Evolutionary conservation across 2,888 invertebrate species (phyloP), one percentile per base, ranked within the genome.

Genomic region (Cantharis nigra): DNA sequence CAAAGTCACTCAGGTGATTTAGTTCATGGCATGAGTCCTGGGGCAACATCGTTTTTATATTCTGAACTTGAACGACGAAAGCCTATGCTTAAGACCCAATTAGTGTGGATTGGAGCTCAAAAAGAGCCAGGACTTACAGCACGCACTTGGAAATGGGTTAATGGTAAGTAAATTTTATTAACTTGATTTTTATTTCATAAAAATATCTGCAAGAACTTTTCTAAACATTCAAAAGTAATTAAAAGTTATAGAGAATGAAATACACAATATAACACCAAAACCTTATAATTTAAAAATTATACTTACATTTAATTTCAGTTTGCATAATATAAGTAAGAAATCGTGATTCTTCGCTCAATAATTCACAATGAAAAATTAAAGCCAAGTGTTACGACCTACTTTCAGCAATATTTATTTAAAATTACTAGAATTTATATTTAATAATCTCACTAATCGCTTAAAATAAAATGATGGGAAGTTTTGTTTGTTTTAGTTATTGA

Each of bases 61-160:
- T 93, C 95, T 81, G 96, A 96, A 88, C 89, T 97, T 82, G 96
- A 97, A 84, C 90, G 96, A 74, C 90, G 96, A 71, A 96, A 96
- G 86, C 90, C 93, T 0, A 93, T 92, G 78, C 87, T 97, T 62
- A 96, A 96, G 87, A 96, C 97, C 0, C 96, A 96, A 85, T 89
- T 97, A 78, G 95, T 97, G 3, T 97, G 97, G 97, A 95, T 97
- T 81, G 97, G 97, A 0, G 97, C 96, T 0, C 94, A 95, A 84
- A 96, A 96, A 84, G 97, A 97, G 83, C 96, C 96, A 0, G 93
- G 95, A 26, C 90, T 95, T 76, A 95, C 95, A 0, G 93, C 94
- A 0, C 91, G 95, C 80, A 95, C 94, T 0, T 97, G 97, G 96
- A 94, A 94, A 88, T 97, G 96, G 96, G 95, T 96, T 28, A 93